phyloP scores from a whole-genome alignment of 2,888 invertebrate genomes.

The Chirona hameri region DNA sequence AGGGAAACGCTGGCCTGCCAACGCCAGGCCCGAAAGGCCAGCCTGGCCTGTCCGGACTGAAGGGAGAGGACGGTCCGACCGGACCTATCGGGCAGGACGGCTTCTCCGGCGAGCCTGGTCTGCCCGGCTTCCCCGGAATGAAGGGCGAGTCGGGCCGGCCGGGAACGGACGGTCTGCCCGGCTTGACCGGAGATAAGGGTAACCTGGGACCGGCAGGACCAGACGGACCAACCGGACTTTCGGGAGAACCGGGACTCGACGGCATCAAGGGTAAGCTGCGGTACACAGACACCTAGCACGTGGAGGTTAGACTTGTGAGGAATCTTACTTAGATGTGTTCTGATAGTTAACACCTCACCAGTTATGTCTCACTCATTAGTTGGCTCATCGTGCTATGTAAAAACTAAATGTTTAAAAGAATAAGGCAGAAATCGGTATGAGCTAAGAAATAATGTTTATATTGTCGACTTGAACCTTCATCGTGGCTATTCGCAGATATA shows the following conservation, averaged over 20 bases:
- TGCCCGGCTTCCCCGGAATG: constrained; percentile 46
- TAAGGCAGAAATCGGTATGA: too few species aligned
- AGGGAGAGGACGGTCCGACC: constrained; percentile 32
- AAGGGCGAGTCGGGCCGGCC: constrained; percentile 53
- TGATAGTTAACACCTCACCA: too few species aligned
- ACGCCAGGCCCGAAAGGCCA: background rate
- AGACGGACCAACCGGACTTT: constrained; percentile 68
- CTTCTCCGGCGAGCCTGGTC: constrained; percentile 39
- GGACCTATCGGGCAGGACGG: constrained; percentile 40
- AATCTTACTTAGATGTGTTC: too few species aligned
- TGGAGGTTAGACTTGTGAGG: too few species aligned
- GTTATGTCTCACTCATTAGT: too few species aligned
- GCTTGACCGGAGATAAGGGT: constrained; percentile 57
- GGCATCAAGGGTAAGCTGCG: constrained; percentile 56
- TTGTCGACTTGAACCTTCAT: too few species aligned
- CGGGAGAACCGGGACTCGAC: constrained; percentile 60
- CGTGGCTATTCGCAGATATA: too few species aligned
- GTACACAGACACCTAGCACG: too few species aligned
- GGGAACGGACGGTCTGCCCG: constrained; percentile 38
- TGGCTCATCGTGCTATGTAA: too few species aligned
- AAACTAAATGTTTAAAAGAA: too few species aligned
- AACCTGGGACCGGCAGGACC: constrained; percentile 76
- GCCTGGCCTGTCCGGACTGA: background rate
- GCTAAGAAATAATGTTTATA: too few species aligned
- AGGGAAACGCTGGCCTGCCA: background rate